These are phyloP conservation scores for Pseudeuparius sepicola DNA, from an alignment of 2,888 invertebrate genomes.

Conservation along the genomic window DNA sequence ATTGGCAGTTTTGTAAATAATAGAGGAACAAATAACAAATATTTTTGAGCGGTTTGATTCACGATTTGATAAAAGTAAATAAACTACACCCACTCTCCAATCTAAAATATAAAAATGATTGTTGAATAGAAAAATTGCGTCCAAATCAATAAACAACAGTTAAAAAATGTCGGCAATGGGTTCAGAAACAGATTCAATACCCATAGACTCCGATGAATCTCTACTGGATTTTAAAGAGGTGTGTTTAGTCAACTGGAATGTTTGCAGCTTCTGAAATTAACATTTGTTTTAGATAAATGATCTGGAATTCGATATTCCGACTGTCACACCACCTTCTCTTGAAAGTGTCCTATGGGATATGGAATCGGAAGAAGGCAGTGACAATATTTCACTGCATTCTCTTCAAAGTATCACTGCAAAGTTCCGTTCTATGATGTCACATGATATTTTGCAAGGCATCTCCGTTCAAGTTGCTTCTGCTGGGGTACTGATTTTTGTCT, in stretches of 20 bases:
- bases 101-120: too few relatives aligned
- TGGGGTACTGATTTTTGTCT: constrained; percentile 47
- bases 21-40: too few relatives aligned
- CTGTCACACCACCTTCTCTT: constrained; percentile 63
- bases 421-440: constrained; percentile 59
- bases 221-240: constrained; percentile 37
- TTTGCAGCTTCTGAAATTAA: constrained; percentile 3
- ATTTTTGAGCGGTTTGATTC: too few relatives aligned
- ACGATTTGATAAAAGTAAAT: too few relatives aligned
- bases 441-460: constrained; percentile 76
- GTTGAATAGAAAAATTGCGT: too few relatives aligned
- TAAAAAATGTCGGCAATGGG: too few relatives aligned
- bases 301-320: constrained; percentile 69
- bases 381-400: constrained; percentile 45
- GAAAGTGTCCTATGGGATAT: constrained; percentile 74
- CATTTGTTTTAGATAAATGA: constrained; percentile 55
- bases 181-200: constrained; percentile 34
- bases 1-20: too few relatives aligned
- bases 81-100: too few relatives aligned
- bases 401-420: constrained; percentile 41
- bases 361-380: constrained; percentile 53
- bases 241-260: constrained; percentile 9
- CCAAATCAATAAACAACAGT: too few relatives aligned
- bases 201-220: constrained; percentile 37
- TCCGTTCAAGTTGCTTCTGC: constrained; percentile 84